A percentile compares a stretch with the other conserved stretches of the same genome.
Evolutionary conservation across 2,797 vertebrate species (phyloP).

Genomic region (Periophthalmus magnuspinnatus): DNA sequence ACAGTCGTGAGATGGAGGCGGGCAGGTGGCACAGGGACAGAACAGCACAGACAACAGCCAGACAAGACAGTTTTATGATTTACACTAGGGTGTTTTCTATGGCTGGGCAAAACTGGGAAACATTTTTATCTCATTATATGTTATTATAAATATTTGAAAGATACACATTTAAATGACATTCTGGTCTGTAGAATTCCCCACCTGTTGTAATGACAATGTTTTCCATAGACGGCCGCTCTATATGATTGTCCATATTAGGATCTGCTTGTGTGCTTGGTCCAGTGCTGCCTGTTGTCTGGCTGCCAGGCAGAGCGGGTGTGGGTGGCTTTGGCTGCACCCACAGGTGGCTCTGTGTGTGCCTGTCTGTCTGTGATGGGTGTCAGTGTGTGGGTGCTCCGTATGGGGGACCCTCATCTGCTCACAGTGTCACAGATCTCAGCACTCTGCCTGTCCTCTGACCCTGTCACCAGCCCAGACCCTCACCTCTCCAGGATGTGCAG

Average conservation of each 20-base stretch:
- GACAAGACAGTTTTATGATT: constrained; percentile 21
- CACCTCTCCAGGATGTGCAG: constrained; percentile 44
- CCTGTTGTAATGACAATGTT: not conserved
- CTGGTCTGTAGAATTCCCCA: not conserved
- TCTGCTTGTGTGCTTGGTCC: constrained; percentile 33
- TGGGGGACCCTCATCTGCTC: constrained; percentile 72
- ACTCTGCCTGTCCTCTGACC: constrained; percentile 74
- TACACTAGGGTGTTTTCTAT: constrained; percentile 8
- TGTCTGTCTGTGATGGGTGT: constrained; percentile 60
- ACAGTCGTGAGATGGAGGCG: constrained; percentile 66
- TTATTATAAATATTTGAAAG: not conserved
- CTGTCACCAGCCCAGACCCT: constrained; percentile 60
- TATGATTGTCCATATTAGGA: constrained; percentile 44
- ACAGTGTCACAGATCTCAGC: constrained; percentile 66
- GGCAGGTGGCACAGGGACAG: constrained; percentile 51
- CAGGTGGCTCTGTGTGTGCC: constrained; percentile 59
- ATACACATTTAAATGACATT: not conserved
- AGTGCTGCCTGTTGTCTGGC: constrained; percentile 36
- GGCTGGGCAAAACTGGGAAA: not conserved
- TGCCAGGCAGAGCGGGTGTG: constrained; percentile 30
- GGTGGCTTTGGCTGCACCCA: constrained; percentile 58
- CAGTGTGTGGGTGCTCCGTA: constrained; percentile 49
- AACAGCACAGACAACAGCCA: constrained; percentile 36
- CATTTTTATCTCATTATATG: not conserved
- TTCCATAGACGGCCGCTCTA: constrained; percentile 2